These are phyloP conservation scores for Hiodon alosoides DNA, from an alignment of 2,113 vertebrate genomes.

Conservation along the genomic window DNA sequence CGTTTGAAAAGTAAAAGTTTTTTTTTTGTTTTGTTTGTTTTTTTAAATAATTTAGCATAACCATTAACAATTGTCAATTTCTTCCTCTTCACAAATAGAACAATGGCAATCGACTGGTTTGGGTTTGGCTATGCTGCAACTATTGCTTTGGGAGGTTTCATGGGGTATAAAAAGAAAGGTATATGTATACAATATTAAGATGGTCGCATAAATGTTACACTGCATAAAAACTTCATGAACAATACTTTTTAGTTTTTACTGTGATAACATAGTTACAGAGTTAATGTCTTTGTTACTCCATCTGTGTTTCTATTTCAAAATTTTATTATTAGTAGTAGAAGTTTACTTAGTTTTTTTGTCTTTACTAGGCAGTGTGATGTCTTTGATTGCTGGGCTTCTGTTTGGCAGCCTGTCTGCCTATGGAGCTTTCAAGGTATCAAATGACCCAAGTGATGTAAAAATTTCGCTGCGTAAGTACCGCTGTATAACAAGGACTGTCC, in stretches of 20 bases:
- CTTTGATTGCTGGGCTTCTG: constrained; percentile 77
- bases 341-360: constrained; percentile 7
- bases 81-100: background rate
- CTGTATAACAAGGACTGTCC: background rate
- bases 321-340: too few species aligned
- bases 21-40: constrained; percentile 6
- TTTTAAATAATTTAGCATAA: background rate
- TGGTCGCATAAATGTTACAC: too few species aligned
- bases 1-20: background rate
- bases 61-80: background rate
- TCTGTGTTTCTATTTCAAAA: too few species aligned
- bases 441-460: constrained; percentile 72
- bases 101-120: constrained; percentile 79
- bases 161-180: constrained; percentile 87
- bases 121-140: constrained; percentile 81
- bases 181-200: background rate
- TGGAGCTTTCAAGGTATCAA: constrained; percentile 75
- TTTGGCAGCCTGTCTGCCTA: constrained; percentile 78
- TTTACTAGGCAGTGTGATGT: constrained; percentile 75
- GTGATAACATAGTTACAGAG: background rate
- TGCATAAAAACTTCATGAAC: background rate
- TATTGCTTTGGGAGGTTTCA: constrained; percentile 72
- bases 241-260: background rate
- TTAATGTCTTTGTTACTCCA: background rate
- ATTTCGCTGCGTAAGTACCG: constrained; percentile 75